Evolutionary conservation across 2,113 vertebrate genomes (phyloP).

Genomic region (Oplegnathus fasciatus): DNA sequence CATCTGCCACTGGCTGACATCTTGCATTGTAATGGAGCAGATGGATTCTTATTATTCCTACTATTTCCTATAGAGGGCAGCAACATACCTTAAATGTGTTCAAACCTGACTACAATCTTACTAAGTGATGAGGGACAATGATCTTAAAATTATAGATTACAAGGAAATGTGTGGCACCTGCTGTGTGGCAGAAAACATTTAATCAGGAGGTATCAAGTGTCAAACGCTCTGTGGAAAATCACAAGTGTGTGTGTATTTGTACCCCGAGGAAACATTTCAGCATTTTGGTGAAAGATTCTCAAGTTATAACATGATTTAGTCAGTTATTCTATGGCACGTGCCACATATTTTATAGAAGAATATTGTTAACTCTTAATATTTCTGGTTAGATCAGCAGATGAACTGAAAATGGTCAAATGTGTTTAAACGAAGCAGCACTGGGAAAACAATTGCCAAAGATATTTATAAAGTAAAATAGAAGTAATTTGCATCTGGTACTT

Average conservation of each 20-base stretch:
- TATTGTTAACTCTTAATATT: neutral
- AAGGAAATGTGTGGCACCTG: neutral
- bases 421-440: neutral
- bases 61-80: slow-evolving; percentile 69
- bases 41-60: neutral
- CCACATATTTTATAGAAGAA: neutral
- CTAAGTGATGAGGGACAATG: neutral
- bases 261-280: neutral
- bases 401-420: neutral
- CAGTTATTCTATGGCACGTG: neutral
- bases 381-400: neutral
- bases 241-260: neutral
- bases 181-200: neutral
- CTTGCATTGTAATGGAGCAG: neutral
- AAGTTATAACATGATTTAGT: neutral
- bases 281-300: no score
- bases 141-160: neutral
- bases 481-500: neutral
- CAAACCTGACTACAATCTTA: neutral
- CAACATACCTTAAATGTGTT: slow-evolving; percentile 34
- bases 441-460: neutral
- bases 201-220: no score
- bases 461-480: neutral
- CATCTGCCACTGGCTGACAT: neutral
- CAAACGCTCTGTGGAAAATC: neutral